Base-by-base conservation (phyloP, 2,113 vertebrate species). In the Dicentrarchus labrax region DNA sequence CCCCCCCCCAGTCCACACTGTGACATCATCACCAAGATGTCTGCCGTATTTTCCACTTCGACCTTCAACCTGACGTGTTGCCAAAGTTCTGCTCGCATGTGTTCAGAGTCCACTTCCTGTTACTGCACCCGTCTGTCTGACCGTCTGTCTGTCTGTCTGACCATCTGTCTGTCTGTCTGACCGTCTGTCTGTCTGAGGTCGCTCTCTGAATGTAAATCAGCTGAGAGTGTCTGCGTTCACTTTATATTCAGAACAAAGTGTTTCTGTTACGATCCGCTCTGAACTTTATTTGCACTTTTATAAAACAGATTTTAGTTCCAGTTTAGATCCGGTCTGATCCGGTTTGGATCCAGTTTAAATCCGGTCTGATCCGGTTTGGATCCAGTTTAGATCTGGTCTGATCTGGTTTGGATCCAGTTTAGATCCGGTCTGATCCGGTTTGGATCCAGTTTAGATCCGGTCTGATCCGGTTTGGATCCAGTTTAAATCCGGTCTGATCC, bases 71-170 rank as follows among this genome's bases (percentile, higher is more conserved):
- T 96, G 87, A 96, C 93, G 95, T 96, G 96, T 97, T 97, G 97
- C 97, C 97, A 98, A 97, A 98, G 97, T 97, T 96, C 95, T 89
- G 88, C 95, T 95, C 96, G 96, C 96, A 97, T 96, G 96, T 96
- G 95, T 95, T 96, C 45, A 64, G 19, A 64, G 24, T 38, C 21
- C 1, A 70, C 76, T 68, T 16, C 57, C 4, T 67, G 80, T 78
- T 85, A 61, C 59, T 70, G 57, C 59, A 17, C 19, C 69, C 30
- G 54, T 17, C 70, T 57, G n/a, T 24, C 39, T 22, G 19, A 12
- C 4, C 4, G 30, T 6, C 43, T 22, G 30, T 39, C 21, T 30
- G 38, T 7, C 11, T 13, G 24, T 13, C 9, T 59, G 61, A 0
- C 12, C 6, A 39, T 30, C 36, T 24, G n/a, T 6, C 6, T 39